Conservation (phyloP, 2,113 vertebrate genomes). For the Oceanites oceanicus region DNA sequence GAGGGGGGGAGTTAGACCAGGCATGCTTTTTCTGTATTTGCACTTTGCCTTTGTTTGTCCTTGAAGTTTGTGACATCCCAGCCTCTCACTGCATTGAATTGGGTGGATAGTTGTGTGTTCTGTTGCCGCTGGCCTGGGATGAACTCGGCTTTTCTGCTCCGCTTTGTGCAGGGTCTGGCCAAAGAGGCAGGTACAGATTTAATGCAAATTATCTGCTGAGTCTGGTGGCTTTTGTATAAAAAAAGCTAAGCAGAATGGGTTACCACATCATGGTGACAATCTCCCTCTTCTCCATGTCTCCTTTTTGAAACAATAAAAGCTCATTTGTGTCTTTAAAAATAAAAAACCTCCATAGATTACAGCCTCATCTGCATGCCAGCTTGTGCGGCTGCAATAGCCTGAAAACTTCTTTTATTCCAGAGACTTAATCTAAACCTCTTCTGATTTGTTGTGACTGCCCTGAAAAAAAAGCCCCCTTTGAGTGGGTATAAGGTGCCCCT, state of each 20-base stretch:
- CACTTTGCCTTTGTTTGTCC: background rate
- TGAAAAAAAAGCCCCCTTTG: background rate
- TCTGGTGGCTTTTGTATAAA: background rate
- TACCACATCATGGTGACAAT: background rate
- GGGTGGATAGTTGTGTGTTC: background rate
- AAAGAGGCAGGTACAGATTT: background rate
- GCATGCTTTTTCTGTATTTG: background rate
- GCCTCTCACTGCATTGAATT: background rate
- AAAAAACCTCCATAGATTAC: background rate
- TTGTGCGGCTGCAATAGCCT: background rate
- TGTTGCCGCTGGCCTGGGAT: background rate
- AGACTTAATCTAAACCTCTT: background rate
- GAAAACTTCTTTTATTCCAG: background rate
- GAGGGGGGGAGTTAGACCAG: background rate
- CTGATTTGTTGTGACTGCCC: background rate
- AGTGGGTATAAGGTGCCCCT: background rate
- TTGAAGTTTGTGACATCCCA: background rate
- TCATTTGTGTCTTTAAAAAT: background rate
- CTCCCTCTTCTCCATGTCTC: background rate
- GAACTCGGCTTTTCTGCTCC: background rate
- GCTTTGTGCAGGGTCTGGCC: background rate
- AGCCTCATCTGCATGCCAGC: background rate
- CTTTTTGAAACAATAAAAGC: background rate
- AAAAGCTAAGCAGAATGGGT: background rate
- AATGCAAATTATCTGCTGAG: background rate